Evolutionary conservation across 1,140 invertebrate genomes (phyloP), one percentile per base, ranked within the genome.

Genomic region (Apis mellifera): DNA sequence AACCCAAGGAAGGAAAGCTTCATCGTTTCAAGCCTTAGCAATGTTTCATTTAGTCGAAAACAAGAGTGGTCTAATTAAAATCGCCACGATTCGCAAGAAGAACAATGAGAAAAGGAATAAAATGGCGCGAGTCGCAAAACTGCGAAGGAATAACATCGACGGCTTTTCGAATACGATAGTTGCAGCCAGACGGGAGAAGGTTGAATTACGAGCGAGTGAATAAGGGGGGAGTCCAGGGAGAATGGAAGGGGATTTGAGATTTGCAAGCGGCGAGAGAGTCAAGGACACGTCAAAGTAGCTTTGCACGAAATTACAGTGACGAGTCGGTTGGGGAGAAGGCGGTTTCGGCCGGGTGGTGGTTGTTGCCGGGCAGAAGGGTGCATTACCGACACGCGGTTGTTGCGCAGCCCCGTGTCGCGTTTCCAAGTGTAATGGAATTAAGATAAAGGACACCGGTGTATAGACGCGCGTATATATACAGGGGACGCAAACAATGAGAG

Each of bases 381-480:
- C 65, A 55, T 82, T 82, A 77, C 68, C 48, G 59, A 68, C 71
- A 42, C 76, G 68, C 66, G 75, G 72, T 71, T 60, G 72, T 42
- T 42, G 32, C 7, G 48, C 57, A 55, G 74, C 54, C 64, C 23
- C 54, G 71, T 64, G 75, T 78, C 71, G 52, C 55, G 76, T 78
- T 59, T 74, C 83, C 64, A 86, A 86, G 80, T 83, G 68, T 78
- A 88, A 88, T 88, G 78, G 84, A 86, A 88, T 88, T 86, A 86
- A 88, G 86, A 86, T 85, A 84, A 82, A 84, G 86, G 72, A 64
- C 59, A 71, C 65, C 21, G 65, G 54, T 72, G 65, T 70, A 78
- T 83, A 79, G 78, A 19, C 69, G 26, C 60, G 55, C 23, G 71
- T 79, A 70, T 79, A 70, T 79, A 70, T 72, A 79, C 57, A 60